Evolutionary conservation across 2,797 vertebrate species (phyloP).

Genomic region (Takifugu ocellatus): DNA sequence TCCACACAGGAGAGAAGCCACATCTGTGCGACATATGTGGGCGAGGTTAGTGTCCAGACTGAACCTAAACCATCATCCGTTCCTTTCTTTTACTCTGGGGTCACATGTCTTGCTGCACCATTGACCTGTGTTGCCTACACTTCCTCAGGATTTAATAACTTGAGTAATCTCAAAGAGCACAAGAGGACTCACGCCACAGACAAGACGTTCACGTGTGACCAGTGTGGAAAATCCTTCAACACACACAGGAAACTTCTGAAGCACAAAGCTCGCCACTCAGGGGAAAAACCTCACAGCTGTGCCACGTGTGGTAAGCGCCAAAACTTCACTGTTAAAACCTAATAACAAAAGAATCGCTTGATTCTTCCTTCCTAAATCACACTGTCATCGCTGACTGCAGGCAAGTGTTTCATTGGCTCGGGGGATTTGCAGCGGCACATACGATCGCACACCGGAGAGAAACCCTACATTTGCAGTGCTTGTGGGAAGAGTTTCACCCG

Average conservation of each 20-base stretch:
- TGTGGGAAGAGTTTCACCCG: constrained; percentile 93
- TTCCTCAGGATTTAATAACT: constrained; percentile 89
- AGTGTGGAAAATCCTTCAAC: constrained; percentile 97
- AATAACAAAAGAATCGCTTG: no score
- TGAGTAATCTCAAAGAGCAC: constrained; percentile 97
- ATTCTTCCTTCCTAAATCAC: neutral
- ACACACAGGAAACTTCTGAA: constrained; percentile 93
- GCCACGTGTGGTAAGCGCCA: constrained; percentile 85
- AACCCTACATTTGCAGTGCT: constrained; percentile 86
- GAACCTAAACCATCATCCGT: neutral
- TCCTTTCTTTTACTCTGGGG: neutral
- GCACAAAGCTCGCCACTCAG: constrained; percentile 87
- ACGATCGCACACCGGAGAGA: constrained; percentile 92
- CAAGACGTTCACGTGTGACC: constrained; percentile 92
- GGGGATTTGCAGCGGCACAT: constrained; percentile 93
- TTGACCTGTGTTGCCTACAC: neutral
- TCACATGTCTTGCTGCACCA: neutral
- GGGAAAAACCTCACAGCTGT: constrained; percentile 91
- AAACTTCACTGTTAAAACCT: neutral
- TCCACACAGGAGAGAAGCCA: constrained; percentile 94
- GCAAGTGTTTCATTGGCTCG: constrained; percentile 89
- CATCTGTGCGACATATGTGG: constrained; percentile 97
- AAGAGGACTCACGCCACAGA: constrained; percentile 92
- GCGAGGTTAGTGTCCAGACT: constrained; percentile 76
- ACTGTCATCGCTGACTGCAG: constrained; percentile 60